Percentiles rank a stretch among this genome's conserved stretches.
Evolutionary conservation across 2,797 vertebrate species (phyloP).

Genomic region (Prionace glauca): DNA sequence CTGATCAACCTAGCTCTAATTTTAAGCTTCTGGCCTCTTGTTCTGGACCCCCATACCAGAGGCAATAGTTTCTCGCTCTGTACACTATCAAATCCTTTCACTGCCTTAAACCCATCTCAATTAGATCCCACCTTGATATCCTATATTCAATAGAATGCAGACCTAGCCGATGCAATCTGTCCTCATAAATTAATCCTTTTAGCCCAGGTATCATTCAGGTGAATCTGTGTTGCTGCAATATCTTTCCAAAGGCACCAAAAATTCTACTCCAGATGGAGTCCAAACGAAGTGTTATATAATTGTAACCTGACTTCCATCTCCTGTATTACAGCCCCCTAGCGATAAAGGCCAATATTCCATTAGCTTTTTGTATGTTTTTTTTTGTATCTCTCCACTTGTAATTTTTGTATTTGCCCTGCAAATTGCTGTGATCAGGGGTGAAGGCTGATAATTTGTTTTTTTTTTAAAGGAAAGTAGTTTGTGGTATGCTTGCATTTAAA

Average conservation of each 20-base stretch:
- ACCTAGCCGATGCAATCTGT: background rate
- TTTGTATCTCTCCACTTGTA: background rate
- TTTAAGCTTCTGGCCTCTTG: background rate
- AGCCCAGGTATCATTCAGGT: background rate
- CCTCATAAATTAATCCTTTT: background rate
- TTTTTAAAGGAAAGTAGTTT: background rate
- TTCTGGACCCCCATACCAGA: background rate
- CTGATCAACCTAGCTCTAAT: background rate
- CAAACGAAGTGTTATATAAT: background rate
- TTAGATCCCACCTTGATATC: background rate
- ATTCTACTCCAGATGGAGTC: background rate
- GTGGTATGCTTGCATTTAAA: background rate
- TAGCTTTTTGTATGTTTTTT: background rate
- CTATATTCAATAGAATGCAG: background rate
- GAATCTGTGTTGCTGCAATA: background rate
- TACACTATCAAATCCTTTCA: background rate
- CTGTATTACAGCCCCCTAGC: background rate
- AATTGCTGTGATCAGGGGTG: background rate
- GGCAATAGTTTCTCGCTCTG: background rate
- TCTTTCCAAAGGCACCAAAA: background rate
- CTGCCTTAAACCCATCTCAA: background rate
- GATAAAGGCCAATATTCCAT: background rate
- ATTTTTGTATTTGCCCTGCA: background rate
- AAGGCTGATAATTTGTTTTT: background rate
- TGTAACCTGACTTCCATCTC: background rate